These are phyloP conservation scores for Gerosis bhagava DNA, from an alignment of 2,888 invertebrate species.

Conservation along the genomic window DNA sequence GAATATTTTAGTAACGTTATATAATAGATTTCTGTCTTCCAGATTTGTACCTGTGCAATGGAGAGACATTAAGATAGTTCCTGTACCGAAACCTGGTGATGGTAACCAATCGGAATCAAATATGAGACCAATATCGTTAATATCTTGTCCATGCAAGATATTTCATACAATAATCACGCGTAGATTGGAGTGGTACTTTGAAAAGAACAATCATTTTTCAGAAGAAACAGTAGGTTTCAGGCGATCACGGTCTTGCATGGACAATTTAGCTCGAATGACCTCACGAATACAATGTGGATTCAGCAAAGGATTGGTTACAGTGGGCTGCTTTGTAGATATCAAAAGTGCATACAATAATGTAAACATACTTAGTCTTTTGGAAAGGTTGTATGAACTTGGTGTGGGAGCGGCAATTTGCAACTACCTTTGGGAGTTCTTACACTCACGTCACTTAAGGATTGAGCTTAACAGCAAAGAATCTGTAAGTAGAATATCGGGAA, in stretches of 20 bases:
- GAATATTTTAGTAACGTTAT: constrained; percentile 19
- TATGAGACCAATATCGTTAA: constrained; percentile 25
- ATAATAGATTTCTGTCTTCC: constrained; percentile 10
- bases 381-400: constrained; percentile 27
- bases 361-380: constrained; percentile 23
- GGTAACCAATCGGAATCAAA: neutral
- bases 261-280: constrained; percentile 22
- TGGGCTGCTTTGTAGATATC: constrained; percentile 38
- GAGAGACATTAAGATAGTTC: constrained; percentile 17
- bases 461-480: too few species aligned
- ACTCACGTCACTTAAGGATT: too few species aligned
- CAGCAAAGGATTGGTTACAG: constrained; percentile 23
- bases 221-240: constrained; percentile 27
- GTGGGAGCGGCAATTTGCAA: constrained; percentile 32
- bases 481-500: too few species aligned
- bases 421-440: constrained; percentile 37
- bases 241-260: constrained; percentile 26
- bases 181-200: constrained; percentile 34
- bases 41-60: constrained; percentile 23
- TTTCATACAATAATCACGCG: constrained; percentile 31
- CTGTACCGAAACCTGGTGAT: constrained; percentile 18
- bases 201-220: constrained; percentile 22
- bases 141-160: constrained; percentile 34
- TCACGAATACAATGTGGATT: constrained; percentile 31
- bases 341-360: constrained; percentile 41